phyloP scores from a whole-genome alignment of 2,888 invertebrate genomes.

The Notocelia uddmanniana region DNA sequence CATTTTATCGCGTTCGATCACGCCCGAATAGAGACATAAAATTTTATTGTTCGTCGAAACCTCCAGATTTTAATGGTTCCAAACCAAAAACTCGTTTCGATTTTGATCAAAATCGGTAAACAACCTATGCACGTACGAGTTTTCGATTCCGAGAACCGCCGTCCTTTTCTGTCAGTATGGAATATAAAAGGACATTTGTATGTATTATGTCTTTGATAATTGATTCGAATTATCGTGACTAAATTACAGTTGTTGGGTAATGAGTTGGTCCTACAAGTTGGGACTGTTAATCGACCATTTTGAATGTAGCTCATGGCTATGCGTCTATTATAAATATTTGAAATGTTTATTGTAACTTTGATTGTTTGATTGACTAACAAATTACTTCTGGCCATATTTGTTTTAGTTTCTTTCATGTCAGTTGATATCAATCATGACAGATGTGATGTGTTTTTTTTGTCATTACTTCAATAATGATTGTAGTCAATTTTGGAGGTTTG shows the following conservation, averaged over 20 bases:
- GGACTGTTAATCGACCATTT: slow-evolving; percentile 34
- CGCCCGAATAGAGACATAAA: slow-evolving; percentile 67
- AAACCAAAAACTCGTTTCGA: slow-evolving; percentile 57
- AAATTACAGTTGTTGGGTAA: slow-evolving; percentile 48
- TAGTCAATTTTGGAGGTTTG: too few relatives aligned
- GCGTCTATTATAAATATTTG: slow-evolving; percentile 24
- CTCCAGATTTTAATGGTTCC: slow-evolving; percentile 55
- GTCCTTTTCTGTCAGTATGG: slow-evolving; percentile 50
- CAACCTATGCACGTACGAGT: slow-evolving; percentile 61
- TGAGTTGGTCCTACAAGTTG: slow-evolving; percentile 44
- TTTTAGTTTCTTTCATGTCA: not conserved
- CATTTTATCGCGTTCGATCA: slow-evolving; percentile 58
- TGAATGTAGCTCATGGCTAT: slow-evolving; percentile 15
- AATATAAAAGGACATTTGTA: slow-evolving; percentile 56
- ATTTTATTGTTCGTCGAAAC: slow-evolving; percentile 66
- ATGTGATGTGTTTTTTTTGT: not conserved
- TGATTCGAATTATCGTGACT: slow-evolving; percentile 57
- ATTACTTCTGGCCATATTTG: not conserved
- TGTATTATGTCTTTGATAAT: slow-evolving; percentile 54
- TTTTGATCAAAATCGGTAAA: slow-evolving; percentile 66
- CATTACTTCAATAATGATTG: not conserved
- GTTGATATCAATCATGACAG: not conserved
- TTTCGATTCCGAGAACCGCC: slow-evolving; percentile 53
- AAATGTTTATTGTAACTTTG: slow-evolving; percentile 6
- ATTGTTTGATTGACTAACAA: slow-evolving; percentile 16